Conservation (phyloP, 37 sponge, comb jelly and placozoan species). For the Tethya wilhelma region DNA sequence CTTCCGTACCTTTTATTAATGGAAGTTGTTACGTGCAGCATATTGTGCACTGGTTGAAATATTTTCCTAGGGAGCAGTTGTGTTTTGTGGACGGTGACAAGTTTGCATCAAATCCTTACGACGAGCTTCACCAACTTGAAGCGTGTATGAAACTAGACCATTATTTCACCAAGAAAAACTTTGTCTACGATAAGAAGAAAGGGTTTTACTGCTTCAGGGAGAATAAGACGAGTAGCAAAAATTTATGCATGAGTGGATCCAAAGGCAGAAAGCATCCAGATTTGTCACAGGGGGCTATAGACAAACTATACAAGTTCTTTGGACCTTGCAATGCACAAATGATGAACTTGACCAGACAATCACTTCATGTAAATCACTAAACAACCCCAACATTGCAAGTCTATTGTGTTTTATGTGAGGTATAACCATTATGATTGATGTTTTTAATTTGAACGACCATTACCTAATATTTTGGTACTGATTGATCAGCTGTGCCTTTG, state of each 20-base stretch:
- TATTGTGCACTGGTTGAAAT: slow-evolving; percentile 66
- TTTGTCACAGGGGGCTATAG: no score
- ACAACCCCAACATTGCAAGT: no score
- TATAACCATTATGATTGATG: no score
- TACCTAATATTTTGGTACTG: no score
- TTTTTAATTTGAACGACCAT: no score
- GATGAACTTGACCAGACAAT: no score
- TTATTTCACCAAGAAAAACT: slow-evolving; percentile 55
- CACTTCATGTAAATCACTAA: no score
- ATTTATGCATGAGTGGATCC: background rate
- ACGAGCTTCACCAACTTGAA: slow-evolving; percentile 58
- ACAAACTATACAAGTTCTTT: no score
- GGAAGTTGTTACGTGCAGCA: slow-evolving; percentile 72
- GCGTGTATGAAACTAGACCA: slow-evolving; percentile 57
- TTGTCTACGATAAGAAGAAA: slow-evolving; percentile 46
- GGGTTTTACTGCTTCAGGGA: slow-evolving; percentile 73
- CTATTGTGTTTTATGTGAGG: no score
- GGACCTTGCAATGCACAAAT: no score
- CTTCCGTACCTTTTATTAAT: slow-evolving; percentile 31
- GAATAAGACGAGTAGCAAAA: background rate
- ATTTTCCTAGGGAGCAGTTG: slow-evolving; percentile 60
- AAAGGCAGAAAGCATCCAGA: no score
- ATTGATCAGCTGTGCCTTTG: no score
- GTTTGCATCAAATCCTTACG: slow-evolving; percentile 66
- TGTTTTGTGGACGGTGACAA: slow-evolving; percentile 84